Evolutionary conservation across 2,797 vertebrate genomes (phyloP).

Genomic region (Capromys pilorides): DNA sequence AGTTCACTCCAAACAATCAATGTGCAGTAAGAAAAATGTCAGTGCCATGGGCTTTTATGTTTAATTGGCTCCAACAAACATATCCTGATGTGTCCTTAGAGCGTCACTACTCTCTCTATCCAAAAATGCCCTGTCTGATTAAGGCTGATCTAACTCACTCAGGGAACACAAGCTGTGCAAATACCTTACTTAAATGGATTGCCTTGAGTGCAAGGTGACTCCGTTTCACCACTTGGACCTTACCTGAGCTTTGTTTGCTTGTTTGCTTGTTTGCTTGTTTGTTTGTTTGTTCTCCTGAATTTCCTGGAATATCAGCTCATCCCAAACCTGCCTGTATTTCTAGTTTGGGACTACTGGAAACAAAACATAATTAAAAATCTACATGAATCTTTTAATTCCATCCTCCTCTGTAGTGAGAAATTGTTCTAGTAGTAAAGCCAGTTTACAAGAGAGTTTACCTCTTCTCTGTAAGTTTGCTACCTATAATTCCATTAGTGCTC

Average conservation of each 20-base stretch:
- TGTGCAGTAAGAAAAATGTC: background rate
- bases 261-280: no score
- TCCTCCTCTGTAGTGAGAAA: constrained; percentile 35
- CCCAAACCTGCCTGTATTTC: background rate
- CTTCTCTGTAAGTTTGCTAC: background rate
- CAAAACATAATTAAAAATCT: constrained; percentile 44
- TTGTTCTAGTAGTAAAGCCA: background rate
- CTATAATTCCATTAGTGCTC: background rate
- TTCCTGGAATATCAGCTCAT: constrained; percentile 1
- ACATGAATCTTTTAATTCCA: background rate
- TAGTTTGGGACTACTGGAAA: constrained; percentile 8
- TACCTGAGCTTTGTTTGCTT: no score
- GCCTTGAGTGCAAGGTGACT: background rate
- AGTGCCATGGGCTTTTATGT: background rate
- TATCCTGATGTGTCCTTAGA: background rate
- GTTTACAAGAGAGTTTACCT: background rate
- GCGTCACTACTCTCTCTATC: background rate
- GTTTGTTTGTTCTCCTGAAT: background rate
- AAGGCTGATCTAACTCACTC: background rate
- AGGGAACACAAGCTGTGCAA: background rate
- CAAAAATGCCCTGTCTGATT: background rate
- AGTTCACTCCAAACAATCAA: background rate
- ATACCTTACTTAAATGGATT: background rate
- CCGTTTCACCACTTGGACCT: background rate
- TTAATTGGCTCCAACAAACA: constrained; percentile 30